Evolutionary conservation across 2,888 invertebrate species (phyloP), one percentile per base, ranked within the genome.

Genomic region (Eristalis arbustorum): DNA sequence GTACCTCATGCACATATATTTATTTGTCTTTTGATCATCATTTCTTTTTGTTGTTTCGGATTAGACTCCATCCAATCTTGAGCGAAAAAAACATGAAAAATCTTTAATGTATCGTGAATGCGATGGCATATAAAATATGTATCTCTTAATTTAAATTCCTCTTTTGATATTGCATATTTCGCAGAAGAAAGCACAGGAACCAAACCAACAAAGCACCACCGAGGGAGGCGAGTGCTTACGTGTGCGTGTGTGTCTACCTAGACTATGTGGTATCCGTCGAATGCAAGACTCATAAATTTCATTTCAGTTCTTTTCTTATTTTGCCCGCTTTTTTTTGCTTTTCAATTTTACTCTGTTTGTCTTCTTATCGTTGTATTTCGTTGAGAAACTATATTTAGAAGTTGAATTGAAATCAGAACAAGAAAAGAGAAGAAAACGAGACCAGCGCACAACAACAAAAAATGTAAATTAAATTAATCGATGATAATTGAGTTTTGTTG

Each of bases 401-500:
- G 61, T 82, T 82, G 31, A 82, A 82, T 69, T 74, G 28, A 84
- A 76, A 80, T 75, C 66, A 71, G 25, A 67, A 76, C 66, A 18
- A 49, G 49, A 49, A 13, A n/a, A n/a, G 42, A 6, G n/a, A n/a
- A n/a, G 18, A 49, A 49, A 8, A 18, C 42, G 37, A 37, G 13
- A 11, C 11, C 31, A 31, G 25, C 11, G 64, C 34, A 77, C 8
- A 23, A 49, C 57, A 6, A 67, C 56, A 62, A 69, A 78, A 87
- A 87, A 87, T 87, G 87, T 83, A 87, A 87, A 87, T 87, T 78
- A 78, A 83, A 78, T 87, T 87, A 87, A 87, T 87, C 87, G 87
- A 87, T 83, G 87, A 87, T 87, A 87, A 87, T 87, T 87, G 84
- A 88, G 80, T 88, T 88, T 88, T 88, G 88, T 84, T 88, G 88